A percentile compares a stretch with the other conserved stretches of the same genome.
Conservation (phyloP, 2,797 vertebrate genomes). For the Micropoecilia bifurca region DNA sequence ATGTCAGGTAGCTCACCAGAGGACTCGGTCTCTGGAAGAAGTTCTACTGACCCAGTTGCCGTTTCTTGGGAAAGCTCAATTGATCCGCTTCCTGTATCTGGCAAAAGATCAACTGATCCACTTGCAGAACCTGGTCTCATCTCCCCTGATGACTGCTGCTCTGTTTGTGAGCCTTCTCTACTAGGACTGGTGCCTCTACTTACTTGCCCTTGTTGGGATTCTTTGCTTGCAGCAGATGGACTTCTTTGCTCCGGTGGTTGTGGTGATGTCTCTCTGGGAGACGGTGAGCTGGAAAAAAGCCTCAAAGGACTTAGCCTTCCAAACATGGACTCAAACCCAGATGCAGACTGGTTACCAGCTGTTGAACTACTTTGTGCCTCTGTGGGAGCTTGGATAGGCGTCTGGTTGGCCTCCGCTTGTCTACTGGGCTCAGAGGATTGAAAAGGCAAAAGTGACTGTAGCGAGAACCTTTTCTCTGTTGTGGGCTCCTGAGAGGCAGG, state of each 20-base stretch:
- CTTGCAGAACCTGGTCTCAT: slow-evolving; percentile 60
- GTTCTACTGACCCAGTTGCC: slow-evolving; percentile 79
- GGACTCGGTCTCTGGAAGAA: slow-evolving; percentile 83
- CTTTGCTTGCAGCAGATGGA: slow-evolving; percentile 54
- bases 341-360: slow-evolving; percentile 71
- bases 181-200: slow-evolving; percentile 47
- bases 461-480: slow-evolving; percentile 78
- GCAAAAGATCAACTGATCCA: slow-evolving; percentile 67
- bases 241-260: slow-evolving; percentile 66
- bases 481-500: slow-evolving; percentile 77
- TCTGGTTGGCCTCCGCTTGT: slow-evolving; percentile 52
- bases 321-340: slow-evolving; percentile 87
- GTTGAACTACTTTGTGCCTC: slow-evolving; percentile 54
- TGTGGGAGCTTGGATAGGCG: slow-evolving; percentile 14
- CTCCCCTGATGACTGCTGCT: slow-evolving; percentile 62
- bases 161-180: slow-evolving; percentile 52
- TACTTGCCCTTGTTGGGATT: slow-evolving; percentile 51
- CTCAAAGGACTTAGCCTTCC: slow-evolving; percentile 89
- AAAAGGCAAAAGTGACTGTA: slow-evolving; percentile 80
- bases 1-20: slow-evolving; percentile 80
- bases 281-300: slow-evolving; percentile 83
- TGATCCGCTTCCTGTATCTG: slow-evolving; percentile 75
- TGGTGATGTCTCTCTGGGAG: slow-evolving; percentile 68
- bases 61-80: slow-evolving; percentile 63
- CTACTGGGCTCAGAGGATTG: slow-evolving; percentile 64